These are phyloP conservation scores for Babyrousa celebensis DNA, from an alignment of 2,797 vertebrate genomes.

Conservation along the genomic window DNA sequence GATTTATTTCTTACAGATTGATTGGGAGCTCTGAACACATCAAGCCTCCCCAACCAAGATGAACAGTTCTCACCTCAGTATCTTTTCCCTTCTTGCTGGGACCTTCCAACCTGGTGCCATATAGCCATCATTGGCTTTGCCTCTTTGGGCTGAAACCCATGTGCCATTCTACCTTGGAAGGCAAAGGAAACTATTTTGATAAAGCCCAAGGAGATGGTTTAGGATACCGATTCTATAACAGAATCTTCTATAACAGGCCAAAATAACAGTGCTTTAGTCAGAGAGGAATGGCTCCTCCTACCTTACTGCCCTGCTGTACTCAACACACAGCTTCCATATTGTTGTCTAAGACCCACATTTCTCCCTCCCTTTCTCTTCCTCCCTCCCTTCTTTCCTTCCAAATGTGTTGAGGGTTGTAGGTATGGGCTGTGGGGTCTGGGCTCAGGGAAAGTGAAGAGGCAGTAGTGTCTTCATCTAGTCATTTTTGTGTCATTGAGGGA, in stretches of 20 bases:
- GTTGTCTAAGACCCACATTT: neutral
- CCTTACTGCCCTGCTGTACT: neutral
- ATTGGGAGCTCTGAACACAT: neutral
- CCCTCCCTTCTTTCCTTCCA: neutral
- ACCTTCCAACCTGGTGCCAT: neutral
- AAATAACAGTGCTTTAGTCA: neutral
- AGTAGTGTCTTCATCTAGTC: neutral
- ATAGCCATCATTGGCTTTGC: neutral
- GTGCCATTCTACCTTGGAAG: neutral
- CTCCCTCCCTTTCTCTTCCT: rapidly evolving
- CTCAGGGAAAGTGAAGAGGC: neutral
- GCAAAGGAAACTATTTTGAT: conserved; percentile 22
- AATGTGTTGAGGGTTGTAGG: neutral
- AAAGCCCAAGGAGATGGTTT: neutral
- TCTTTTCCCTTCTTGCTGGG: neutral
- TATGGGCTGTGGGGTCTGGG: neutral
- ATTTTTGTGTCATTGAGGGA: neutral
- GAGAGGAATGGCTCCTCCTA: neutral
- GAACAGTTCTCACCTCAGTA: neutral
- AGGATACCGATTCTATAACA: neutral
- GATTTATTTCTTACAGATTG: neutral
- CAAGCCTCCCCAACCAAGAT: neutral
- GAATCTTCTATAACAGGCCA: neutral
- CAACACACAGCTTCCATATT: neutral
- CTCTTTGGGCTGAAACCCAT: neutral